Conservation (phyloP, 2,797 vertebrate species). For the Tauraco hartlaubi region DNA sequence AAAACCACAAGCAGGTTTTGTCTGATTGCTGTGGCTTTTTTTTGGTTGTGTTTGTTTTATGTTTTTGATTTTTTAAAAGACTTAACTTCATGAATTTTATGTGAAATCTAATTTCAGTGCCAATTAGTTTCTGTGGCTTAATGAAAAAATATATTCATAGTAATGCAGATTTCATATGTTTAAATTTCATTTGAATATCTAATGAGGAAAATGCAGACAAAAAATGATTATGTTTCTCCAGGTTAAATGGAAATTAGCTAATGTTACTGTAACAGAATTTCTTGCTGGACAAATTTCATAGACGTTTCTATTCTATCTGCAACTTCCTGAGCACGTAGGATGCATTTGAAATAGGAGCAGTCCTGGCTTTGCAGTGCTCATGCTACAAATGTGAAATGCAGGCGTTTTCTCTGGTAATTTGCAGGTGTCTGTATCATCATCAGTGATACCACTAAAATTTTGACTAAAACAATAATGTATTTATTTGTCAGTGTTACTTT, state of each 20-base stretch:
- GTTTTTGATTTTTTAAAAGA: background rate
- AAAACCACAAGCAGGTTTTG: background rate
- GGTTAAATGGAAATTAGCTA: background rate
- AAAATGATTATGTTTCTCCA: constrained; percentile 3
- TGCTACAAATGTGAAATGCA: background rate
- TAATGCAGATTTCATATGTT: background rate
- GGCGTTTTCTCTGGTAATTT: background rate
- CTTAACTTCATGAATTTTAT: background rate
- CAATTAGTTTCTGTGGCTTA: background rate
- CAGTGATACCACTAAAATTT: background rate
- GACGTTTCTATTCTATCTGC: background rate
- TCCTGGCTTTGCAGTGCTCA: background rate
- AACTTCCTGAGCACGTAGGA: background rate
- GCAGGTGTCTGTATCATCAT: background rate
- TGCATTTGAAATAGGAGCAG: background rate
- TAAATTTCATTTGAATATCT: constrained; percentile 36
- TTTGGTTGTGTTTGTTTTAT: background rate
- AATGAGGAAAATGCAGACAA: constrained; percentile 4
- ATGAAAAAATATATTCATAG: background rate
- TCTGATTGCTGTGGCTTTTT: background rate
- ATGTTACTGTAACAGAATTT: background rate
- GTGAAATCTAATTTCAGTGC: background rate
- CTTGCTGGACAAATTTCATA: background rate
- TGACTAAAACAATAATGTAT: background rate
- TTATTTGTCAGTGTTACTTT: background rate